phyloP scores from a whole-genome alignment of 35 echinoderm and acorn worm genomes.

The Ptychodera flava region DNA sequence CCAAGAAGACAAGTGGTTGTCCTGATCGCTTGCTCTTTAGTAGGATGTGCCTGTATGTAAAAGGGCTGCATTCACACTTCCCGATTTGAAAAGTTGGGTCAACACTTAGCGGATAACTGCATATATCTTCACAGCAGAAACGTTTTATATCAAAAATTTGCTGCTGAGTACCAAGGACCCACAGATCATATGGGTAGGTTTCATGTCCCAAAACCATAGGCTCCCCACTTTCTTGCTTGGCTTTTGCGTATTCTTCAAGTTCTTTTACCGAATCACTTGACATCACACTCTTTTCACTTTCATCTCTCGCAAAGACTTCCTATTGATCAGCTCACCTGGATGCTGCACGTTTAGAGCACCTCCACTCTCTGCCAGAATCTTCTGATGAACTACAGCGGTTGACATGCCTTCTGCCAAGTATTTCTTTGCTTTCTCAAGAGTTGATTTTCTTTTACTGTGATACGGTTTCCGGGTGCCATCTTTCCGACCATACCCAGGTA shows the following conservation, averaged over 20 bases:
- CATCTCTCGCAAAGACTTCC: no score
- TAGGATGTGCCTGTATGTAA: slow-evolving; percentile 26
- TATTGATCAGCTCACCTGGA: no score
- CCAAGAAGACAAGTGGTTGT: slow-evolving; percentile 8
- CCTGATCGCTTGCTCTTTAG: slow-evolving; percentile 17
- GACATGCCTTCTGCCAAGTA: no score
- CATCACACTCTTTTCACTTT: no score
- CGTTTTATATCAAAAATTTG: slow-evolving; percentile 15
- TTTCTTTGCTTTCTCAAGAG: no score
- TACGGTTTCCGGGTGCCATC: no score
- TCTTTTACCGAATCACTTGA: slow-evolving; percentile 23
- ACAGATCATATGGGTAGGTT: slow-evolving; percentile 32
- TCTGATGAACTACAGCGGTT: no score
- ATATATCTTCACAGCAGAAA: slow-evolving; percentile 12
- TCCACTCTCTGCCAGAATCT: no score
- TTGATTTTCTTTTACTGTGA: no score
- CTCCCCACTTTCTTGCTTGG: slow-evolving; percentile 2
- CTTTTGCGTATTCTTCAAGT: slow-evolving; percentile 20
- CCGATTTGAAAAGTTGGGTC: slow-evolving; percentile 53
- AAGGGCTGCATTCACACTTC: slow-evolving; percentile 33
- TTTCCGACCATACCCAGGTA: no score
- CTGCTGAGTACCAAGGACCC: slow-evolving; percentile 28
- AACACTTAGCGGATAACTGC: slow-evolving; percentile 26
- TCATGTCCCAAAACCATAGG: slow-evolving; percentile 25
- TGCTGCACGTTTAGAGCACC: no score